These are phyloP conservation scores for Epicampocera succincta DNA, from an alignment of 2,888 invertebrate genomes.

Conservation along the genomic window DNA sequence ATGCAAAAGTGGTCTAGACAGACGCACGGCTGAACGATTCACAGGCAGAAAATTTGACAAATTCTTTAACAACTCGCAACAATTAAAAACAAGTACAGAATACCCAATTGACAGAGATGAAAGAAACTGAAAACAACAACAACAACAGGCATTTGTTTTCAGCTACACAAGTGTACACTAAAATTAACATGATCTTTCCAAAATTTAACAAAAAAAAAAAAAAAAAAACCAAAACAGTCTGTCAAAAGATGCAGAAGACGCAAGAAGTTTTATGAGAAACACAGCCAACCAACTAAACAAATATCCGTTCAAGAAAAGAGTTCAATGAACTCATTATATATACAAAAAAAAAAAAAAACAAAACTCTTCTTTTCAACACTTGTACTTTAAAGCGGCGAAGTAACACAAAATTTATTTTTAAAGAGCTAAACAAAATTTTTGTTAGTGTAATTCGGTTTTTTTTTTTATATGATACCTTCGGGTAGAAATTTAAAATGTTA, in stretches of 20 bases:
- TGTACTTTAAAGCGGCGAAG: conserved; percentile 1
- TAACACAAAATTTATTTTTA: background rate
- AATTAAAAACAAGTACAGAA: conserved; percentile 1
- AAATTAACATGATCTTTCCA: conserved; percentile 59
- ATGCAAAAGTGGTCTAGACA: conserved; percentile 8
- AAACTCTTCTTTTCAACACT: conserved; percentile 12
- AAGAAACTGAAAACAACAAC: conserved; percentile 7
- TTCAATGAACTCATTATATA: conserved; percentile 64
- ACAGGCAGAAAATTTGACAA: conserved; percentile 30
- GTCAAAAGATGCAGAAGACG: conserved; percentile 19
- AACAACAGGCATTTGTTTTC: conserved; percentile 32
- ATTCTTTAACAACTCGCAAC: conserved; percentile 33
- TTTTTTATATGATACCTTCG: background rate
- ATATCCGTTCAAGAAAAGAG: conserved; percentile 21
- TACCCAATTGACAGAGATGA: conserved; percentile 6
- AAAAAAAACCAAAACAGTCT: no score
- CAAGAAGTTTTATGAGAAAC: conserved; percentile 29
- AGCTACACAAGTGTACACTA: conserved; percentile 34
- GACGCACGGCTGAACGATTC: conserved; percentile 2
- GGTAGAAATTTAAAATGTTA: conserved; percentile 34
- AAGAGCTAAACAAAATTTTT: conserved; percentile 2
- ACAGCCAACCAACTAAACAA: background rate
- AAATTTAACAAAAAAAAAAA: background rate
- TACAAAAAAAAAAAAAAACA: conserved; percentile 28
- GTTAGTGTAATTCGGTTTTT: conserved; percentile 18